Evolutionary conservation across 2,888 invertebrate genomes (phyloP).

Genomic region (Morpho achilles): DNA sequence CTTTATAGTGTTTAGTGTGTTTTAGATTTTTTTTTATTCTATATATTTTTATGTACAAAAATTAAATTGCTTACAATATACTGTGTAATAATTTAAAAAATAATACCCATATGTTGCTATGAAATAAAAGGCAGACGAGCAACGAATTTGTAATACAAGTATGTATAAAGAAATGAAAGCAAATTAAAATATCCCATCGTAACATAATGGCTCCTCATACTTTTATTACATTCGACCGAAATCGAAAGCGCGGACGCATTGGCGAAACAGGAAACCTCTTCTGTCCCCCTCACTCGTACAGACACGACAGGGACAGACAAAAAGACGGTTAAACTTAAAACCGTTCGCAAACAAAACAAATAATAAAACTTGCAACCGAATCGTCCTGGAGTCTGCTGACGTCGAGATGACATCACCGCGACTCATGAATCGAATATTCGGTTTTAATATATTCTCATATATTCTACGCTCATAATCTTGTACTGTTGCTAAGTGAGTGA

Average conservation of each 20-base stretch:
- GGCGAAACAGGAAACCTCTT: constrained; percentile 47
- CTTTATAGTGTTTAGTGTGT: no score
- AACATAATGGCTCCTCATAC: constrained; percentile 7
- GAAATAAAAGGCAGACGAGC: no score
- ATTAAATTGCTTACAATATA: no score
- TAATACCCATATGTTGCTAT: no score
- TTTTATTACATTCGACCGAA: constrained; percentile 32
- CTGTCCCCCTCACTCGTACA: constrained; percentile 45
- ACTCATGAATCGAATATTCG: constrained; percentile 59
- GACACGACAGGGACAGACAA: constrained; percentile 53
- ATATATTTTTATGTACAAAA: no score
- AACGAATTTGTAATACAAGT: no score
- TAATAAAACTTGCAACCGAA: constrained; percentile 58
- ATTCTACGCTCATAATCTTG: not conserved
- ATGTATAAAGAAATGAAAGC: no score
- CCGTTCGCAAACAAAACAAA: constrained; percentile 69
- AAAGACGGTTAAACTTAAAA: constrained; percentile 53
- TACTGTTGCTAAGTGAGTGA: constrained; percentile 20
- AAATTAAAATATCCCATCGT: not conserved
- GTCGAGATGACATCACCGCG: constrained; percentile 67
- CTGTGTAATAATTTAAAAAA: no score
- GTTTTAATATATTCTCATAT: constrained; percentile 1
- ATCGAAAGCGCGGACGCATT: constrained; percentile 50
- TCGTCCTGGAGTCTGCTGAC: constrained; percentile 54
- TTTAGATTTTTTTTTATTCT: no score